Conservation (phyloP, 2,888 invertebrate species). For the Hymenopus coronatus region DNA sequence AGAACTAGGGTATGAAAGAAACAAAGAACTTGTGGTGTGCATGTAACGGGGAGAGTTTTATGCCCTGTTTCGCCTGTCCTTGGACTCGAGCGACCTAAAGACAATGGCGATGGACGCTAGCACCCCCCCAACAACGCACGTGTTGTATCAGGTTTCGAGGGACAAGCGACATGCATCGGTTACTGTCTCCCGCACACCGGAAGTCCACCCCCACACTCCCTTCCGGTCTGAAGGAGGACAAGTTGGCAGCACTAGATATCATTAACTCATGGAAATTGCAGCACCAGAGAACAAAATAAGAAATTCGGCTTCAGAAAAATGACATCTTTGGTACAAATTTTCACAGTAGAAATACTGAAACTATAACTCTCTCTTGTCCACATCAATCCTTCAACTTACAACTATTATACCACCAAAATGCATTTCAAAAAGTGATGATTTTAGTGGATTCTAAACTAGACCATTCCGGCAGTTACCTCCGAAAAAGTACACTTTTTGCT, state of each 20-base stretch:
- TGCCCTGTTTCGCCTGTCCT: not conserved
- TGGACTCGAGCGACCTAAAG: not conserved
- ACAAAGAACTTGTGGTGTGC: too few relatives aligned
- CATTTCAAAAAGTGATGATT: too few relatives aligned
- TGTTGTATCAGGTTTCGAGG: not conserved
- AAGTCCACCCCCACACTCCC: not conserved
- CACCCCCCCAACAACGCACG: not conserved
- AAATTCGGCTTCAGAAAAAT: not conserved
- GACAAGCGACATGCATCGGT: not conserved
- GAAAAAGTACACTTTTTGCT: too few relatives aligned
- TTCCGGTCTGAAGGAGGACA: not conserved
- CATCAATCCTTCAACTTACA: too few relatives aligned
- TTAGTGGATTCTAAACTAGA: too few relatives aligned
- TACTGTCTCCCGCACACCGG: not conserved
- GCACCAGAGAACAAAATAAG: not conserved
- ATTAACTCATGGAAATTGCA: not conserved
- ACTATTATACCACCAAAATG: too few relatives aligned
- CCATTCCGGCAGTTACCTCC: too few relatives aligned
- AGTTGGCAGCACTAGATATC: not conserved
- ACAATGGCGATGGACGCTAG: not conserved
- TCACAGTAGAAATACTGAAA: not conserved
- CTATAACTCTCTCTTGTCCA: too few relatives aligned
- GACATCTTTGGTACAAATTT: not conserved
- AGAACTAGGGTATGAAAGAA: too few relatives aligned
- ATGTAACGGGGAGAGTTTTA: not conserved